phyloP scores from a whole-genome alignment of 2,888 invertebrate species.

The Myopa testacea region DNA sequence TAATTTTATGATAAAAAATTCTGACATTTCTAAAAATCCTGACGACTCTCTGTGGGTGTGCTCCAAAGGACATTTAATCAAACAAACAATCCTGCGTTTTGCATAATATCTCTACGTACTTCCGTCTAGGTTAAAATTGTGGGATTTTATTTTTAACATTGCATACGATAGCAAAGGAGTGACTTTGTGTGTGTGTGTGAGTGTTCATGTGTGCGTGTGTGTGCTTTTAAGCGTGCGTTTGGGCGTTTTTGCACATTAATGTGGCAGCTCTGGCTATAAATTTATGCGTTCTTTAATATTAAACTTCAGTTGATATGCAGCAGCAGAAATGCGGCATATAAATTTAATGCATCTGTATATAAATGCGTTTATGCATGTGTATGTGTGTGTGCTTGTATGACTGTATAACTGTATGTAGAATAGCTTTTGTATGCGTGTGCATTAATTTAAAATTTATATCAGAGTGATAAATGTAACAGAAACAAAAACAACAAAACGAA shows the following conservation, averaged over 20 bases:
- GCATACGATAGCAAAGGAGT: background rate
- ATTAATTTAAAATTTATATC: slow-evolving; percentile 35
- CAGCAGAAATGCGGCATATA: slow-evolving; percentile 18
- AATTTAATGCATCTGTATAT: background rate
- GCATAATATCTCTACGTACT: background rate
- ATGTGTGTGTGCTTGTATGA: background rate
- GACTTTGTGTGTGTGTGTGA: slow-evolving; percentile 18
- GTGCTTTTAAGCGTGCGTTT: slow-evolving; percentile 12
- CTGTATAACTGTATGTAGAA: too few relatives aligned
- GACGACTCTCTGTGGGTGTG: slow-evolving; percentile 5
- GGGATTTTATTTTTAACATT: slow-evolving; percentile 30
- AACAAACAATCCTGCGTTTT: background rate
- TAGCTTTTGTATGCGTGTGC: background rate
- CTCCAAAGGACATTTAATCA: background rate
- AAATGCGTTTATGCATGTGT: slow-evolving; percentile 26
- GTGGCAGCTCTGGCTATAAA: slow-evolving; percentile 40
- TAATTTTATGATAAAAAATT: too few relatives aligned
- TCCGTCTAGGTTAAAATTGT: slow-evolving; percentile 11
- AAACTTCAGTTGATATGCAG: slow-evolving; percentile 31
- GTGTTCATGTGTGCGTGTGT: slow-evolving; percentile 15
- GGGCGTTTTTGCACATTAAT: slow-evolving; percentile 36
- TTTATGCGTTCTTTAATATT: slow-evolving; percentile 47
- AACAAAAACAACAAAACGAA: background rate
- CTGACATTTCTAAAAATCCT: background rate
- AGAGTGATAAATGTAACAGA: slow-evolving; percentile 35